phyloP scores from a whole-genome alignment of 2,113 vertebrate species.

The Manacus vitellinus region DNA sequence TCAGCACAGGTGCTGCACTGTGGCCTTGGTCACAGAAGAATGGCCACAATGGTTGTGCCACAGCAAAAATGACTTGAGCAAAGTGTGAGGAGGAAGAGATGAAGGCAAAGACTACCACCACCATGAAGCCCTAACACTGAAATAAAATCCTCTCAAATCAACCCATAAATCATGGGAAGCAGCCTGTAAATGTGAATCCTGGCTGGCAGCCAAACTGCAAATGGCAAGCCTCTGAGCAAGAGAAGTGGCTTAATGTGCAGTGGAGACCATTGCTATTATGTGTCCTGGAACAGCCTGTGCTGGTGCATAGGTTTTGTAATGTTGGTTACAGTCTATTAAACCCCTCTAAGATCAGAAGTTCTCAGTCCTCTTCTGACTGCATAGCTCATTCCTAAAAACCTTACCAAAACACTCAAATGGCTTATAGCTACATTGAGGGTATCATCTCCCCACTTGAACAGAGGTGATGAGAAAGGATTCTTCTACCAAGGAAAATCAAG shows the following conservation, averaged over 20 bases:
- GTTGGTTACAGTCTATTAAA: slow-evolving; percentile 47
- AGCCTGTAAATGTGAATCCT: slow-evolving; percentile 19
- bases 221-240: neutral
- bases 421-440: neutral
- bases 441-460: neutral
- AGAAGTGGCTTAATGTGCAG: neutral
- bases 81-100: neutral
- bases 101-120: neutral
- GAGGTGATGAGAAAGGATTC: neutral
- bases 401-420: neutral
- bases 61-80: neutral
- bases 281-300: slow-evolving; percentile 13
- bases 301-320: neutral
- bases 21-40: neutral
- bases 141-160: neutral
- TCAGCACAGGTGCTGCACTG: neutral
- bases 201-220: slow-evolving; percentile 25
- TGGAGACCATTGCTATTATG: neutral
- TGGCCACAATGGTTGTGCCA: accelerated
- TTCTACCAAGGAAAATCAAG: neutral
- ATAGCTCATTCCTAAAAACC: neutral
- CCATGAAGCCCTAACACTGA: neutral
- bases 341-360: neutral
- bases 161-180: neutral
- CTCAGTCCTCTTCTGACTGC: neutral